Evolutionary conservation across 1,140 invertebrate genomes (phyloP), one percentile per base, ranked within the genome.

Genomic region (Drosophila willistoni): DNA sequence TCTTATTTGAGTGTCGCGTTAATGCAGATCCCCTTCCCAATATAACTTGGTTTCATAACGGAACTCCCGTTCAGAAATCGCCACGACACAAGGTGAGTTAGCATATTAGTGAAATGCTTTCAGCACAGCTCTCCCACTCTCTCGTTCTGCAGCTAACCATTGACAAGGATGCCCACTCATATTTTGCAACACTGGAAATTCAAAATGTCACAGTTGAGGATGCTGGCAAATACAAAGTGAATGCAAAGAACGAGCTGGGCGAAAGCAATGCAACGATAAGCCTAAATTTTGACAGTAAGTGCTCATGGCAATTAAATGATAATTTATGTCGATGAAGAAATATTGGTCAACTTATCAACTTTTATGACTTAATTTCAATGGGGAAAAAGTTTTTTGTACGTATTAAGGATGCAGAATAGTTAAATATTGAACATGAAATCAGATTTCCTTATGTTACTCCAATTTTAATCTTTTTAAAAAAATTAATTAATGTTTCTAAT

Each of bases 221-320:
- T 95, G 97, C 97, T 93, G 98, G 97, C 84, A 98, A 98, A 94
- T 98, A 98, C 93, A 97, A 98, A 94, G 97, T 98, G 81, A 98
- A 97, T 77, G 97, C 97, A 81, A 98, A 98, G 93, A 98, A 98
- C 94, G 97, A 98, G 93, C 95, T 98, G 76, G 98, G 98, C 91
- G 98, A 98, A 93, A 98, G 97, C 91, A 98, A 98, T 93, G 98
- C 98, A 41, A 98, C 97, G 41, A 98, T 98, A 93, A 98, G 97
- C 93, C 95, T 98, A 63, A 98, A 98, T 94, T 98, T 98, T 94
- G 98, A 99, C 95, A 98, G 98, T 98, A 95, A 98, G 97, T 97
- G 29, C 3, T 14, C 34, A 39, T 1, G 25, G 33, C 33, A 25
- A 10, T 47, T 17, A 10, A 19, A 47, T 47, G 7, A 9, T 47